Base-by-base conservation (phyloP, 2,797 vertebrate genomes). In the Fistularia commersonii region DNA sequence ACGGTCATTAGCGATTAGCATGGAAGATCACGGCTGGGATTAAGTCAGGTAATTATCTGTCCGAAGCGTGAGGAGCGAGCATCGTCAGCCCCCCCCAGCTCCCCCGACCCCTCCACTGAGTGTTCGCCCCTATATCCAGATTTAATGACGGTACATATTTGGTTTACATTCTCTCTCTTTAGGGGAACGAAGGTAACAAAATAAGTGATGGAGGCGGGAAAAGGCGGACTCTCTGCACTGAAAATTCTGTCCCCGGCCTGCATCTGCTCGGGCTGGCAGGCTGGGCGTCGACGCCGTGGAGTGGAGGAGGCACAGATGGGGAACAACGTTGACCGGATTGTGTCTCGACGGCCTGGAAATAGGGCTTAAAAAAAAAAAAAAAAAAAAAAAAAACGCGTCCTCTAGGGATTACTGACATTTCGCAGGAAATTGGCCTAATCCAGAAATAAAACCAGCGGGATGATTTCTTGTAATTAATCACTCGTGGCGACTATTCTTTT, bases 361-460 rank as follows among this genome's bases (percentile, higher is more conserved):
- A 61, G 52, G 49, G 52, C 54, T 79, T 66, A n/a, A n/a, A n/a
- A n/a, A 71, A 77, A 80, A 67, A 74, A 44, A 7, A 52, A 43
- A n/a, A n/a, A n/a, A n/a, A n/a, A n/a, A n/a, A n/a, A n/a, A n/a
- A n/a, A n/a, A n/a, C n/a, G n/a, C n/a, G 13, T 77, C 65, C 60
- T 66, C 48, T 23, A 11, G 64, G 75, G 84, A 88, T 84, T 84
- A 83, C 48, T 35, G 54, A 61, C 64, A 48, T 83, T 65, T 80
- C 59, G 61, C 49, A 49, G 73, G 67, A 87, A 84, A 85, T 71
- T 81, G 80, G 69, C 76, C 70, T 80, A 82, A 87, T 79, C 78
- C 79, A 69, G n/a, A 66, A 76, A 64, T 54, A 82, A 84, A 82
- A 73, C 80, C 75, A 42, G 52, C 0, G 49, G 57, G 74, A 66